Percentiles rank a stretch among this genome's conserved stretches.
These are phyloP conservation scores for Vulpes lagopus DNA, from an alignment of 2,113 vertebrate species.

Conservation along the genomic window DNA sequence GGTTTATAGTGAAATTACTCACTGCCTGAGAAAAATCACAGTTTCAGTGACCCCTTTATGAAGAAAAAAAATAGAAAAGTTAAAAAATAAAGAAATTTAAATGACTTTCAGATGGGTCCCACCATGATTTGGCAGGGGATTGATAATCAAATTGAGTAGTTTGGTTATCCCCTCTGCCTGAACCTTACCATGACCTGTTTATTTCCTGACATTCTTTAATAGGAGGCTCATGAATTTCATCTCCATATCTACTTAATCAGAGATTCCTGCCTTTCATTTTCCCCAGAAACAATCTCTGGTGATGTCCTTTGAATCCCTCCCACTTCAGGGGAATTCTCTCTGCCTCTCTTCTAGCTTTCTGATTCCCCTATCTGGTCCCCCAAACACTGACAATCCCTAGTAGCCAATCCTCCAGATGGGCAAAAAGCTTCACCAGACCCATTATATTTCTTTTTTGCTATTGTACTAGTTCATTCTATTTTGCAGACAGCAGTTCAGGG, in stretches of 20 bases:
- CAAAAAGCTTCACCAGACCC: not conserved
- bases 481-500: not conserved
- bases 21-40: not conserved
- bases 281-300: not conserved
- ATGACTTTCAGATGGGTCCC: conserved; percentile 5
- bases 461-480: not conserved
- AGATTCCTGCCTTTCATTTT: not conserved
- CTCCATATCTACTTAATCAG: not conserved
- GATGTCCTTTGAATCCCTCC: not conserved
- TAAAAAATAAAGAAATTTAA: not conserved
- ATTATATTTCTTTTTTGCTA: not conserved
- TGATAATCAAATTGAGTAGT: not conserved
- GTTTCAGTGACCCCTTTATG: not conserved
- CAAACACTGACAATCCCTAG: not conserved
- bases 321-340: not conserved
- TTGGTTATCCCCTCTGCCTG: not conserved
- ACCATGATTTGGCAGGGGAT: not conserved
- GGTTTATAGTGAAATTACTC: not conserved
- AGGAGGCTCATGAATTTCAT: not conserved
- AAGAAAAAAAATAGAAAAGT: not conserved
- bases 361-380: not conserved
- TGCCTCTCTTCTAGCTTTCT: not conserved
- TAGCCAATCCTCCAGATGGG: not conserved
- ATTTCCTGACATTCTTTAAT: not conserved
- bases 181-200: not conserved